Evolutionary conservation across 2,113 vertebrate genomes (phyloP), one percentile per base, ranked within the genome.

Genomic region (Pipa parva): DNA sequence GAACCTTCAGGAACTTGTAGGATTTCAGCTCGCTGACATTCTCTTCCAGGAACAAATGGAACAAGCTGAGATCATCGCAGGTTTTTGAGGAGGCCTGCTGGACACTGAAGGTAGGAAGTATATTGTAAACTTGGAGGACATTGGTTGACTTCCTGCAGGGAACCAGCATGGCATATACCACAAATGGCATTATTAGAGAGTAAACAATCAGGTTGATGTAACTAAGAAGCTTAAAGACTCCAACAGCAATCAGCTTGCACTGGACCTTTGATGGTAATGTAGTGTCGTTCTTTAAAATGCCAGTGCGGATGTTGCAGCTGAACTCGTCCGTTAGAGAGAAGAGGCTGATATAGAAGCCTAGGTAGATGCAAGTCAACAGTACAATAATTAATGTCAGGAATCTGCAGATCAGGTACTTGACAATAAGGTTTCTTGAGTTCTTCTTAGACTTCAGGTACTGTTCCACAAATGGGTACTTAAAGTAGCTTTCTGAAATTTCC

Each of bases 21-120:
- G 95, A 98, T 73, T 99, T 96, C 24, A 99, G 88, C 69, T 94
- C 89, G 42, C 92, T 95, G 59, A 97, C 82, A 0, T 99, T 99
- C 83, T 97, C 96, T 48, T 93, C 88, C 58, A 99, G 80, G 79
- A 98, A 99, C 57, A 97, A 87, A 46, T 94, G 84, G 70, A 97
- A 98, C 75, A 99, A 90, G 72, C 92, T 95, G 77, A 97, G 84
- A 78, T 99, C 95, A 2, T 93, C 91, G 75, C 92, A 97, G 54
- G 77, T 68, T 4, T 88, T 84, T 0, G 81, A 87, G 63, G 88
- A 83, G 45, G 92, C 70, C 33, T 89, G 90, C 63, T 95, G 78
- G 50, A 89, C 76, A 0, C 90, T 91, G 0, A 97, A 97, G 3
- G 91, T 92, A 0, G 96, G 95, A 73, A 99, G 84, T 26, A 95